Percentiles rank a stretch among this genome's conserved stretches.
Conservation (phyloP, 2,797 vertebrate genomes). For the Octomys mimax region DNA sequence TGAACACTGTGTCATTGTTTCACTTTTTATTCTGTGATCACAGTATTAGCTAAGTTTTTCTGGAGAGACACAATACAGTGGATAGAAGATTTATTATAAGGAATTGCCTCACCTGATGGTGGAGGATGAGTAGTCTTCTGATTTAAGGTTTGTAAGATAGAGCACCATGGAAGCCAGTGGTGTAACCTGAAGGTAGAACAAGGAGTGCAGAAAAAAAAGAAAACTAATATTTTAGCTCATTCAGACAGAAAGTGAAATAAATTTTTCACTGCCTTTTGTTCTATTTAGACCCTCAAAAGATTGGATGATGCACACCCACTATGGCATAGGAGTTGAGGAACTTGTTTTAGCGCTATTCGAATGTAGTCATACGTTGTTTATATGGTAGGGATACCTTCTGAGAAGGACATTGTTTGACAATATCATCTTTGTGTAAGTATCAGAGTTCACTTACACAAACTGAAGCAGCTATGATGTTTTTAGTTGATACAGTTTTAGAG, state of each 20-base stretch:
- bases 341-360: not conserved
- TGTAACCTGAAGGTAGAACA: not conserved
- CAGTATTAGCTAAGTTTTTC: not conserved
- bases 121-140: not conserved
- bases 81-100: too few species aligned
- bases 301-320: not conserved
- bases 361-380: not conserved
- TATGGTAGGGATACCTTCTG: not conserved
- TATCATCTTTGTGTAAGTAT: not conserved
- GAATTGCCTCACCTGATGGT: not conserved
- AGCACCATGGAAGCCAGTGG: not conserved
- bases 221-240: not conserved
- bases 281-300: not conserved
- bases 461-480: not conserved
- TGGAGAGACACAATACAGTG: not conserved
- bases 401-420: not conserved
- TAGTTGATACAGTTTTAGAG: not conserved
- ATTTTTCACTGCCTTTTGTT: not conserved
- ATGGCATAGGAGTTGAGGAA: not conserved
- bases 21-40: not conserved
- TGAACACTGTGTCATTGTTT: not conserved
- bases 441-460: not conserved
- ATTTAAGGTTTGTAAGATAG: not conserved
- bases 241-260: not conserved
- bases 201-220: not conserved